A percentile compares a stretch with the other conserved stretches of the same genome.
phyloP scores from a whole-genome alignment of 2,888 invertebrate genomes.

The Cancer borealis region DNA sequence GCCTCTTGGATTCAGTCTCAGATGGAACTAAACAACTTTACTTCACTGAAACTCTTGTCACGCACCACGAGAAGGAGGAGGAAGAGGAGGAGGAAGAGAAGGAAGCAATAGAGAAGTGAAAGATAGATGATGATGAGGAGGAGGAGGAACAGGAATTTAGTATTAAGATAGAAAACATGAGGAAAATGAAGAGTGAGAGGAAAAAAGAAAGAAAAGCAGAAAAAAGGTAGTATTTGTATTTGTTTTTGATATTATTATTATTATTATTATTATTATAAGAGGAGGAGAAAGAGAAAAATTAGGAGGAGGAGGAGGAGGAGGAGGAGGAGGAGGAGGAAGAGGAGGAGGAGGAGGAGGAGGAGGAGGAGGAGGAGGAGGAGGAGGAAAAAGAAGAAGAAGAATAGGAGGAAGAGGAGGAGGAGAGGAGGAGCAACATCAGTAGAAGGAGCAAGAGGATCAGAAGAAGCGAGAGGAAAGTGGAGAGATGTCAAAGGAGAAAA shows the following conservation, averaged over 20 bases:
- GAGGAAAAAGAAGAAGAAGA: no score
- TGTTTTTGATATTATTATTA: no score
- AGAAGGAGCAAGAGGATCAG: no score
- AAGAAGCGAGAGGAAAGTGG: neutral
- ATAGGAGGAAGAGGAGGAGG: neutral
- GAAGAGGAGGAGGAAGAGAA: neutral
- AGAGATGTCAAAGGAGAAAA: neutral
- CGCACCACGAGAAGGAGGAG: neutral
- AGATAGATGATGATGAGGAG: neutral
- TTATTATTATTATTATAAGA: neutral
- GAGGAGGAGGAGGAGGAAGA: no score
- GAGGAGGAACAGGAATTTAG: neutral
- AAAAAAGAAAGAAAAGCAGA: neutral
- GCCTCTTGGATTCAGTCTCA: neutral
- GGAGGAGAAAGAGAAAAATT: neutral
- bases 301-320: neutral
- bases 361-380: neutral
- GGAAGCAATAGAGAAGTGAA: neutral
- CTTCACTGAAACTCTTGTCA: constrained; percentile 13
- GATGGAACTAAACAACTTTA: constrained; percentile 20
- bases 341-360: neutral
- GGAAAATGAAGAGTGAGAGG: neutral
- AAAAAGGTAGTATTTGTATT: neutral
- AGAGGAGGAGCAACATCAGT: neutral
- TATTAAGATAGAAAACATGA: neutral